Conservation (phyloP, 2,888 invertebrate genomes). For the Maniola hyperantus region DNA sequence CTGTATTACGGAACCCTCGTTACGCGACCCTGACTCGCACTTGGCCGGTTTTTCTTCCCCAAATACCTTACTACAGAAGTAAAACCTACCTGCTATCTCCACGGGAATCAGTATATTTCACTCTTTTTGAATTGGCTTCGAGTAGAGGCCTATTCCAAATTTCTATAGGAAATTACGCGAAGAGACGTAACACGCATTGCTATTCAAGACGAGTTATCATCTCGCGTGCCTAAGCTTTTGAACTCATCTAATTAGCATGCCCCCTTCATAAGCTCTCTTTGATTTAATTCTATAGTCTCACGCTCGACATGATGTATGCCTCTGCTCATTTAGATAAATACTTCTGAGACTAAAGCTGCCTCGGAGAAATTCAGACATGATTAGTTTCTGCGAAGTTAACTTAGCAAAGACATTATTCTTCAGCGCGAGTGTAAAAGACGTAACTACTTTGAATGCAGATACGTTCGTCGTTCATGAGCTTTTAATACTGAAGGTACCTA, state of each 20-base stretch:
- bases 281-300: slow-evolving; percentile 35
- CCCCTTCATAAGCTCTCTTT: slow-evolving; percentile 33
- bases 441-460: slow-evolving; percentile 5
- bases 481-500: background rate
- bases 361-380: slow-evolving; percentile 22
- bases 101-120: too few species aligned
- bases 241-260: slow-evolving; percentile 36
- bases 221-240: slow-evolving; percentile 23
- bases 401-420: slow-evolving; percentile 20
- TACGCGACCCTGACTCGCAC: too few species aligned
- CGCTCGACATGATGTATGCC: slow-evolving; percentile 33
- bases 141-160: background rate
- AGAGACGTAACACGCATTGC: slow-evolving; percentile 6
- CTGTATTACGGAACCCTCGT: too few species aligned
- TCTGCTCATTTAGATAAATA: slow-evolving; percentile 25
- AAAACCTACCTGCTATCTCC: too few species aligned
- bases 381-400: slow-evolving; percentile 25
- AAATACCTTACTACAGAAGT: too few species aligned
- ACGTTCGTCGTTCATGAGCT: background rate
- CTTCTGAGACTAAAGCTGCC: slow-evolving; percentile 24
- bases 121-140: background rate
- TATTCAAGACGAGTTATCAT: slow-evolving; percentile 20
- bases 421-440: background rate
- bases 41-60: too few species aligned
- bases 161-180: slow-evolving; percentile 10